Evolutionary conservation across 2,888 invertebrate genomes (phyloP), one percentile per base, ranked within the genome.

Genomic region (Platerodrilus igneus): DNA sequence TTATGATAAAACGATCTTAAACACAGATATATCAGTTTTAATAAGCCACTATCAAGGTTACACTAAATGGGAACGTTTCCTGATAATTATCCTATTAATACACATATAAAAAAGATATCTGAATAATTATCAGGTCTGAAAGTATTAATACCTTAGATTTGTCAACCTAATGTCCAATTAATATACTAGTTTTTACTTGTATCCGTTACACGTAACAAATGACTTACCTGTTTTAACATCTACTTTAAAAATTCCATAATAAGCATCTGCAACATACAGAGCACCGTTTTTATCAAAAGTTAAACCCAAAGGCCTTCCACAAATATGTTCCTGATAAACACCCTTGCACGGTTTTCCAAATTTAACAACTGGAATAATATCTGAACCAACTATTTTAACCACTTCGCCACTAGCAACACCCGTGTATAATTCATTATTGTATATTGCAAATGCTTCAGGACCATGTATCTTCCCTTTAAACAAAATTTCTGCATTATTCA

Each of bases 221-320:
- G n/a, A 33, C 53, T 76, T 77, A 69, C 84, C 79, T 42, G 79
- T 80, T 34, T 77, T 76, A 5, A 93, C 72, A 64, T 95, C 79
- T 19, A 94, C 81, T 63, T 80, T 81, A 74, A 85, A 93, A 37
- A 97, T 72, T 13, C 96, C 96, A 58, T 85, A 77, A 66, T 95
- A 96, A 0, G 89, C 79, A 73, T 97, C 96, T 5, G 77, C 78
- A n/a, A 87, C 84, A 57, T 79, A 82, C 57, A 82, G 75, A 48
- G 69, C 75, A 19, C 82, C 85, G 54, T 77, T 74, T 27, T 78
- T 78, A 64, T 89, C 86, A 61, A 93, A 85, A 39, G 78, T 72
- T 59, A 97, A 71, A 8, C 95, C 96, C n/a, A 97, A 71, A 0
- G 95, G 93, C 41, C 95, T 78, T 2, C 97, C 96, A 69, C 96